phyloP scores from a whole-genome alignment of 2,888 invertebrate species.

The Oeneis ivallda region DNA sequence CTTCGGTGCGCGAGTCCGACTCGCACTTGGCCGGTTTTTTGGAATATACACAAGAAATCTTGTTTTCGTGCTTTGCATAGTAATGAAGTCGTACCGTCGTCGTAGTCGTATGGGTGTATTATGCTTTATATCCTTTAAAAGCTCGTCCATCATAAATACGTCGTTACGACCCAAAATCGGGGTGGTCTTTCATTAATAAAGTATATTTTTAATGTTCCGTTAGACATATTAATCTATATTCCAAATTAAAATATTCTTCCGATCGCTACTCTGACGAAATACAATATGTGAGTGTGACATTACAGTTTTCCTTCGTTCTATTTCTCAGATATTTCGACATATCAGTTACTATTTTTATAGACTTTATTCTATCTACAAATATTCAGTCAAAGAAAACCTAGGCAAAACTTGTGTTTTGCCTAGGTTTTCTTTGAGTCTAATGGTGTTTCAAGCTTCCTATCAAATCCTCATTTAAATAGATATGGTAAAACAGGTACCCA shows the following conservation, averaged over 20 bases:
- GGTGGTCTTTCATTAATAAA: slow-evolving; percentile 55
- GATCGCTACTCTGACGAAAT: slow-evolving; percentile 3
- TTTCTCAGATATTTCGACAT: not conserved
- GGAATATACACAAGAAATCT: too few species aligned
- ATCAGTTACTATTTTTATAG: not conserved
- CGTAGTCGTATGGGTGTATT: slow-evolving; percentile 4
- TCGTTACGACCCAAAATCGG: slow-evolving; percentile 67
- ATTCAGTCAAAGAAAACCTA: too few species aligned
- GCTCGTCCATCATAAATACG: slow-evolving; percentile 61
- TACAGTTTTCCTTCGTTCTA: not conserved
- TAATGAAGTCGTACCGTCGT: not conserved
- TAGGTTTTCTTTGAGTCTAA: too few species aligned
- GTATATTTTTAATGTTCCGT: slow-evolving; percentile 29
- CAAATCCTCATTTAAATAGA: not conserved
- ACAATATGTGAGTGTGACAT: slow-evolving; percentile 2
- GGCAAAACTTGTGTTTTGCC: too few species aligned
- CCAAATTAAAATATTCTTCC: slow-evolving; percentile 8
- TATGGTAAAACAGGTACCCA: not conserved
- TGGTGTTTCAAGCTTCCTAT: not conserved
- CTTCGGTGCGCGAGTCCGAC: too few species aligned
- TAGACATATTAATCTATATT: slow-evolving; percentile 24
- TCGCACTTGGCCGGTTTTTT: too few species aligned
- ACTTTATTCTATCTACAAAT: too few species aligned
- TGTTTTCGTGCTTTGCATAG: not conserved
- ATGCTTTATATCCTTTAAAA: slow-evolving; percentile 24